Conservation (phyloP, 2,113 vertebrate genomes). For the Dasyornis broadbenti region DNA sequence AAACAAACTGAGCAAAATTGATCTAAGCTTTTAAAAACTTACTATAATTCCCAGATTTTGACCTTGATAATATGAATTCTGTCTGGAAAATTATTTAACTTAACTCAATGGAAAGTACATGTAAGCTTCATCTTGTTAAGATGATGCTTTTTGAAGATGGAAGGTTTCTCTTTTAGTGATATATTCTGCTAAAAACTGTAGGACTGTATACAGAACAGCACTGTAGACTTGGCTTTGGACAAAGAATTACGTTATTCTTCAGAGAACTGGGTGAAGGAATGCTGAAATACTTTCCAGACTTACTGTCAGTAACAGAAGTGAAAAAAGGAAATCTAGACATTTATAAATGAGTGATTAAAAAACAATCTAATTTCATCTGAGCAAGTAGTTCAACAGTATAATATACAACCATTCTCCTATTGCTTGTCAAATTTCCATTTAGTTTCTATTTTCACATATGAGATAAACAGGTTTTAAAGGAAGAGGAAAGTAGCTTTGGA, state of each 20-base stretch:
- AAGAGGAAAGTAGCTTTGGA: neutral
- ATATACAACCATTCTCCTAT: neutral
- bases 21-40: neutral
- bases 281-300: slow-evolving; percentile 17
- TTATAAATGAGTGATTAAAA: neutral
- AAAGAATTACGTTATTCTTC: slow-evolving; percentile 2
- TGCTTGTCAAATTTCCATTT: neutral
- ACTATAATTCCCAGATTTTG: neutral
- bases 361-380: neutral
- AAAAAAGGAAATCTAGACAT: neutral
- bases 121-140: neutral
- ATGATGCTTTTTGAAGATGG: neutral
- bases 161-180: neutral
- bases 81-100: neutral
- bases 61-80: neutral
- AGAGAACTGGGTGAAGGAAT: neutral
- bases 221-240: neutral
- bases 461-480: neutral
- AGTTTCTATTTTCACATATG: neutral
- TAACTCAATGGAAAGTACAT: neutral
- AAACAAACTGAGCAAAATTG: neutral
- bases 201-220: neutral
- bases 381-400: neutral
- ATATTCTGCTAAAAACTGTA: neutral
- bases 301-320: neutral